Conservation (phyloP, 2,113 vertebrate genomes). For the Oryzias melastigma region DNA sequence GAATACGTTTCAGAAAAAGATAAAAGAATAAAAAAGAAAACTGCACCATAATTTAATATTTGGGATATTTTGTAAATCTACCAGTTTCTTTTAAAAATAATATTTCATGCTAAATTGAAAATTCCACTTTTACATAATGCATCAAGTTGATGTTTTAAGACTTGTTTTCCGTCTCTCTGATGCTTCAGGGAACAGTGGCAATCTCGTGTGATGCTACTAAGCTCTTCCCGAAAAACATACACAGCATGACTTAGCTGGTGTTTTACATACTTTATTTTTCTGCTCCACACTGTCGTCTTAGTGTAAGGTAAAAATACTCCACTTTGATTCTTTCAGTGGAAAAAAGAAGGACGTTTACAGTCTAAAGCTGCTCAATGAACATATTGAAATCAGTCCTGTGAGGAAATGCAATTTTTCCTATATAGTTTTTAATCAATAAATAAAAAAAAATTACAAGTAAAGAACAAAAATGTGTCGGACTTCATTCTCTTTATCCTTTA, state of each 20-base stretch:
- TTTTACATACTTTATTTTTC: conserved; percentile 25
- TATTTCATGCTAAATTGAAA: too few species aligned
- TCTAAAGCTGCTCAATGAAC: conserved; percentile 16
- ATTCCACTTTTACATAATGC: too few species aligned
- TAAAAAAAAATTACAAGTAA: too few species aligned
- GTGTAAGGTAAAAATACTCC: conserved; percentile 5
- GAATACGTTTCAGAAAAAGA: too few species aligned
- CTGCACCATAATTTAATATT: too few species aligned
- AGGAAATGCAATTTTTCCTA: conserved; percentile 1
- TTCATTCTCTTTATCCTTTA: too few species aligned
- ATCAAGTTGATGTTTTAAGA: not conserved
- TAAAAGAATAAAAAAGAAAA: too few species aligned
- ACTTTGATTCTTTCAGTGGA: conserved; percentile 1
- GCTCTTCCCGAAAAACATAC: not conserved
- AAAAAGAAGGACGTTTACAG: conserved; percentile 14
- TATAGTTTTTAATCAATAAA: not conserved
- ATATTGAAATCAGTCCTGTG: conserved; percentile 15
- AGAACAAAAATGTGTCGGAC: too few species aligned
- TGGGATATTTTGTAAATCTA: too few species aligned
- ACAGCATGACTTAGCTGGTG: conserved; percentile 2
- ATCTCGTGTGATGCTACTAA: too few species aligned
- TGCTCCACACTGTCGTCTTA: not conserved
- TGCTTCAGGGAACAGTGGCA: not conserved
- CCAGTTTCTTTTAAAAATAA: too few species aligned
- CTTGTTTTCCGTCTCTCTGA: not conserved